Conservation (phyloP, 1,140 invertebrate genomes). For the Hermetia illucens region DNA sequence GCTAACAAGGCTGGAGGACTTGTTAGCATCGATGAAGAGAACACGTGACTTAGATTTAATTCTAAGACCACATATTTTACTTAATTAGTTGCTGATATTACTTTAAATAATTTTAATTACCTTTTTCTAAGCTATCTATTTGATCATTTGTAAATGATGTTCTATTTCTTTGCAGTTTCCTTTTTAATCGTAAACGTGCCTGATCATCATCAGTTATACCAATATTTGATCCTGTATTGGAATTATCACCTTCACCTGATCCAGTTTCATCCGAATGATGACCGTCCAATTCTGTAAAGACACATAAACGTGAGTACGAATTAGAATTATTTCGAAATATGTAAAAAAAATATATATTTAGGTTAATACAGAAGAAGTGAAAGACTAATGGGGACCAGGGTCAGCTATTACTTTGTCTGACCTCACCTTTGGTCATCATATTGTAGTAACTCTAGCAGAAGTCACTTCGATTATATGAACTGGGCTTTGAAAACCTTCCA, state of each 20-base stretch:
- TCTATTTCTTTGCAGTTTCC: slow-evolving; percentile 94
- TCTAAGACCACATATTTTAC: no score
- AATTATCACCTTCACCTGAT: slow-evolving; percentile 58
- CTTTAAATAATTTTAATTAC: slow-evolving; percentile 41
- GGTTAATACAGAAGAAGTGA: slow-evolving; percentile 1
- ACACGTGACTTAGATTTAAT: no score
- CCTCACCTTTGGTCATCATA: no score
- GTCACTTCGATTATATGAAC: no score
- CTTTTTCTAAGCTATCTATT: slow-evolving; percentile 97
- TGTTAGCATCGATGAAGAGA: no score
- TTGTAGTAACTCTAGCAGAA: no score
- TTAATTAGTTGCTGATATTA: no score
- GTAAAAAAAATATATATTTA: slow-evolving; percentile 2
- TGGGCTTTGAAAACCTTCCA: no score
- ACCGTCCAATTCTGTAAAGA: slow-evolving; percentile 38
- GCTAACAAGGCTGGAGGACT: no score
- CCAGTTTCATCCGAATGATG: slow-evolving; percentile 58
- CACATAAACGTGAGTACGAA: not conserved
- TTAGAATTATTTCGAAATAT: not conserved
- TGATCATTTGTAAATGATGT: slow-evolving; percentile 99
- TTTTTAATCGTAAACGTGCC: slow-evolving; percentile 74
- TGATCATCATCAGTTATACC: slow-evolving; percentile 70
- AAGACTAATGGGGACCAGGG: no score
- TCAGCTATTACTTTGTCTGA: no score
- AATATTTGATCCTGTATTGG: slow-evolving; percentile 56